Conservation (phyloP, 2,797 vertebrate species). For the Chaunax sp. region DNA sequence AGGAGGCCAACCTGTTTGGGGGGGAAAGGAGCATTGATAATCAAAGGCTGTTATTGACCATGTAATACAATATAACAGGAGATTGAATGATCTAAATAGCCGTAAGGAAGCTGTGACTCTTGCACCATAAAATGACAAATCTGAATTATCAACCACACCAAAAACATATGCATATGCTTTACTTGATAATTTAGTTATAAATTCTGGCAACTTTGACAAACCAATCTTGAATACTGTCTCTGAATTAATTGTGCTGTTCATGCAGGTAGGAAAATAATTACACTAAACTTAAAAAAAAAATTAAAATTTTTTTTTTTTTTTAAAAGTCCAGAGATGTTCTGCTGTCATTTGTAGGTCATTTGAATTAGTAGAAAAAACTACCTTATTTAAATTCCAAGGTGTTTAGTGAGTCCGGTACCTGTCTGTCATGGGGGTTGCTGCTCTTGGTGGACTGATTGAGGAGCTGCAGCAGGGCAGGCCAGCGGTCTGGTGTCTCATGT, state of each 20-base stretch:
- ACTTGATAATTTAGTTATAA: not conserved
- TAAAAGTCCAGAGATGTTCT: not conserved
- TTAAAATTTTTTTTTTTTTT: too few species aligned
- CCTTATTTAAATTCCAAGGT: not conserved
- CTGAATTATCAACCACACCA: not conserved
- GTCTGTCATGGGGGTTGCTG: conserved; percentile 83
- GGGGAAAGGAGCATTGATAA: not conserved
- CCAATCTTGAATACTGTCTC: not conserved
- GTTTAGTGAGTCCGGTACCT: conserved; percentile 73
- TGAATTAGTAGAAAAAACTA: too few species aligned
- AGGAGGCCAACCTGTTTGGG: conserved; percentile 85
- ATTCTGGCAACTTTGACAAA: not conserved
- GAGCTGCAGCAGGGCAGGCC: conserved; percentile 89
- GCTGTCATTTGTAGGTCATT: too few species aligned
- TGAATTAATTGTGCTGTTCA: not conserved
- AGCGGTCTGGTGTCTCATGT: conserved; percentile 88
- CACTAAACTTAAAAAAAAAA: too few species aligned
- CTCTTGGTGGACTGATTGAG: conserved; percentile 88
- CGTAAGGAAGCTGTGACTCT: not conserved
- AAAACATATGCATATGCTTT: too few species aligned
- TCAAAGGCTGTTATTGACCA: not conserved
- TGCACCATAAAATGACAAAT: too few species aligned
- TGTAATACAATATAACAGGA: not conserved
- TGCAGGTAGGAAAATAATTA: too few species aligned
- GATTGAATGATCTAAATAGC: not conserved